These are phyloP conservation scores for Triplophysa tibetana DNA, from an alignment of 2,113 vertebrate genomes.

Conservation along the genomic window DNA sequence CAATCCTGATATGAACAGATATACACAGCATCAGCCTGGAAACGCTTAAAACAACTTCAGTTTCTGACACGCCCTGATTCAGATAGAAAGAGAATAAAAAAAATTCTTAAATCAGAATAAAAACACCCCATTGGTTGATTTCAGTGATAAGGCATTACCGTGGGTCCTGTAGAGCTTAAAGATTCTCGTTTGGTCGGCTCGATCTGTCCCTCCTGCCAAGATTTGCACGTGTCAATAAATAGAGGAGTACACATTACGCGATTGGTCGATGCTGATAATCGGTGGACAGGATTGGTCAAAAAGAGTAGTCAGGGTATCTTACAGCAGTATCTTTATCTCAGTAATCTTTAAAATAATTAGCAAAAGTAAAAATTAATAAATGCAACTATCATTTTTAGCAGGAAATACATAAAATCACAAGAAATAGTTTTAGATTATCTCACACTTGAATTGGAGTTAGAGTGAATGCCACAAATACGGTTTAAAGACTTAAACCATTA, in stretches of 20 bases:
- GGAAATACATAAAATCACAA: slow-evolving; percentile 57
- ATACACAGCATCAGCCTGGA: background rate
- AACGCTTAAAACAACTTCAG: background rate
- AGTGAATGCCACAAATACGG: slow-evolving; percentile 15
- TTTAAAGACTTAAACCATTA: background rate
- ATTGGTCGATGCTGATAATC: slow-evolving; percentile 4
- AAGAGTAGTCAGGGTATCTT: slow-evolving; percentile 16
- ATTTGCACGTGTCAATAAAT: slow-evolving; percentile 39
- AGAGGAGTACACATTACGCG: background rate
- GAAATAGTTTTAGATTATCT: background rate
- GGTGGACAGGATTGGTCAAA: background rate
- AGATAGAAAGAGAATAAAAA: background rate
- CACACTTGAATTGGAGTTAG: background rate
- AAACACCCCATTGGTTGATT: slow-evolving; percentile 20
- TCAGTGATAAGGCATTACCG: slow-evolving; percentile 46
- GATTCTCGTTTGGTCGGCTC: slow-evolving; percentile 30
- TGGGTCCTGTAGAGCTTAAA: slow-evolving; percentile 47
- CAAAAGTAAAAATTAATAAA: slow-evolving; percentile 55
- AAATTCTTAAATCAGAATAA: background rate
- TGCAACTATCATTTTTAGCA: slow-evolving; percentile 55
- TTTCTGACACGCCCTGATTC: slow-evolving; percentile 9
- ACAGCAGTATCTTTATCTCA: slow-evolving; percentile 30
- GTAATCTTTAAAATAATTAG: slow-evolving; percentile 54
- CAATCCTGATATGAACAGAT: background rate
- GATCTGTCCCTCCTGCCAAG: slow-evolving; percentile 31